phyloP scores from a whole-genome alignment of 2,888 invertebrate species.

The Napeogenes inachia region DNA sequence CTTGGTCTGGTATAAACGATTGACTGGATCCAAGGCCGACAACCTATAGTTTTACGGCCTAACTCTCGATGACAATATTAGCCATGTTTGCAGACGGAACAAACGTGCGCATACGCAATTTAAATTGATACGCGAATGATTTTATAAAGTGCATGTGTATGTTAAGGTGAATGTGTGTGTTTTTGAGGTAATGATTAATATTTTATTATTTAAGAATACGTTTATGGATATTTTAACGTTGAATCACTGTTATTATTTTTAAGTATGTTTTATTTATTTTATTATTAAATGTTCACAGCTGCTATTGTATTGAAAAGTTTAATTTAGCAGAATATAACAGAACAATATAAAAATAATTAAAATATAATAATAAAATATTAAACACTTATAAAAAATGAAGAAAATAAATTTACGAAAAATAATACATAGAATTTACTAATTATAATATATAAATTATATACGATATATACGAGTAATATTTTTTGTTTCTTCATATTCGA shows the following conservation, averaged over 20 bases:
- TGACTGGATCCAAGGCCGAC: conserved; percentile 54
- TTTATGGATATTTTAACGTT: background rate
- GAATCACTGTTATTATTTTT: background rate
- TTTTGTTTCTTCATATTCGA: too few species aligned
- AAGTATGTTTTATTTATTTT: background rate
- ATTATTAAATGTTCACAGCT: background rate
- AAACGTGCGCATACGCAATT: conserved; percentile 32
- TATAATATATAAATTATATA: too few species aligned
- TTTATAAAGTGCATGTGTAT: background rate
- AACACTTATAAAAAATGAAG: too few species aligned
- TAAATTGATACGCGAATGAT: conserved; percentile 20
- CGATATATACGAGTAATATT: too few species aligned
- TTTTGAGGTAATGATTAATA: background rate
- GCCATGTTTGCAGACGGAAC: conserved; percentile 46
- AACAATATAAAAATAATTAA: too few species aligned
- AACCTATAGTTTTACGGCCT: conserved; percentile 46
- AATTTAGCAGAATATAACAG: too few species aligned
- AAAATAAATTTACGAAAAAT: too few species aligned
- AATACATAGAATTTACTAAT: too few species aligned
- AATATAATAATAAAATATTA: too few species aligned
- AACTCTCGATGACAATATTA: conserved; percentile 57
- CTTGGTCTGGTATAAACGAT: background rate
- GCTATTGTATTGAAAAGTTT: too few species aligned
- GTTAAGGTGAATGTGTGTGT: background rate
- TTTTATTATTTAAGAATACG: background rate